phyloP scores from a whole-genome alignment of 2,113 vertebrate genomes.

The Plectropomus leopardus region DNA sequence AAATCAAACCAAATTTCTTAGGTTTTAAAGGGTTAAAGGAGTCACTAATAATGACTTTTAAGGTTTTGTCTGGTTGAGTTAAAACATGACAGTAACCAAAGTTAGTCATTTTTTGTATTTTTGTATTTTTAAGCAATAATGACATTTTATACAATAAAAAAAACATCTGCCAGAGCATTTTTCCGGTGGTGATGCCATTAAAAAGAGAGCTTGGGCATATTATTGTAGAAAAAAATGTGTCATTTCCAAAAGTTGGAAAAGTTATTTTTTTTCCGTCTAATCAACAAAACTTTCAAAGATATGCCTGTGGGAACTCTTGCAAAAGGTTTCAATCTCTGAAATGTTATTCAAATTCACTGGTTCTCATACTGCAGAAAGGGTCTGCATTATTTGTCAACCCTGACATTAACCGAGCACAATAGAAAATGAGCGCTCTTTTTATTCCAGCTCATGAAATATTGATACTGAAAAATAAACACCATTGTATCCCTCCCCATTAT shows the following conservation, averaged over 20 bases:
- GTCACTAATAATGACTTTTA: background rate
- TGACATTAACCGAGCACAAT: conserved; percentile 18
- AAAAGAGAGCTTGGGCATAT: background rate
- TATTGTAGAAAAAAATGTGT: background rate
- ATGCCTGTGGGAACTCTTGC: no score
- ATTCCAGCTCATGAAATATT: conserved; percentile 1
- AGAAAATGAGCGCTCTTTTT: background rate
- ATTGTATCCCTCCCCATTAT: background rate
- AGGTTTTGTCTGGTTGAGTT: background rate
- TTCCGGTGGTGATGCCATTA: background rate
- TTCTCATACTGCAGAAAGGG: background rate
- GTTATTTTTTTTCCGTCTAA: background rate
- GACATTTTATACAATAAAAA: background rate
- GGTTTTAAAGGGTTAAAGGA: no score
- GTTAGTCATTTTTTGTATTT: no score
- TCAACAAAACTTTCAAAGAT: conserved; percentile 10
- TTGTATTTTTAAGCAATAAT: background rate
- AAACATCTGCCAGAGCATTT: background rate
- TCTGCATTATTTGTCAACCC: conserved; percentile 11
- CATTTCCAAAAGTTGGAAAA: background rate
- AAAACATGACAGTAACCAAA: background rate
- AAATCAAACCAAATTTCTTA: no score
- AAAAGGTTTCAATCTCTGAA: background rate
- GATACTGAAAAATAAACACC: background rate
- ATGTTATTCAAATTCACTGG: background rate